A percentile compares a stretch with the other conserved stretches of the same genome.
These are phyloP conservation scores for Sebastes diaconus DNA, from an alignment of 2,797 vertebrate genomes.

Conservation along the genomic window DNA sequence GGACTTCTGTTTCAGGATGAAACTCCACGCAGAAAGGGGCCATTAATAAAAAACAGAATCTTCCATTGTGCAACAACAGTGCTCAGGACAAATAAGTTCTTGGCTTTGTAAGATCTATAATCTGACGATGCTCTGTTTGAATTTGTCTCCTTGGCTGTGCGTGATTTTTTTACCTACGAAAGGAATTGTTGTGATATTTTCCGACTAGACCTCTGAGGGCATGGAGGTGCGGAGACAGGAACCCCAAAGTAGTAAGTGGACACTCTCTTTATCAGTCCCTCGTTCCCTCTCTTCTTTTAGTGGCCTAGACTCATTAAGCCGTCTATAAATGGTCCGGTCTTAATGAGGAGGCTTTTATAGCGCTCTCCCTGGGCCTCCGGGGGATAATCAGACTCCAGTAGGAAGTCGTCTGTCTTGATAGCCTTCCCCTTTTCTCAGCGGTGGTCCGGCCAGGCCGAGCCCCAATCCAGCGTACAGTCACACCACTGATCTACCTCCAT, in stretches of 20 bases:
- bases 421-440: conserved; percentile 88
- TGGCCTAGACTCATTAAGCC: conserved; percentile 83
- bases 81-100: not conserved
- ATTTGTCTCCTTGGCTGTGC: not conserved
- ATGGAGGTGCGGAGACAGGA: conserved; percentile 66
- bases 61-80: not conserved
- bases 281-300: conserved; percentile 74
- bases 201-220: conserved; percentile 38
- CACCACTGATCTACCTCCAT: conserved; percentile 22
- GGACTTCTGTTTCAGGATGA: not conserved
- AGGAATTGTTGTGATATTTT: conserved; percentile 20
- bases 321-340: conserved; percentile 78
- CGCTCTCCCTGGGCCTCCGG: conserved; percentile 72
- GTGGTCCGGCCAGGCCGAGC: conserved; percentile 87
- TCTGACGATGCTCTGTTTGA: not conserved
- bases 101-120: not conserved
- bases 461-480: conserved; percentile 47
- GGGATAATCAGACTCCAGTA: conserved; percentile 87
- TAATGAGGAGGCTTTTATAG: conserved; percentile 84
- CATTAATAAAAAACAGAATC: not conserved
- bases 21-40: not conserved
- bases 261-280: conserved; percentile 68
- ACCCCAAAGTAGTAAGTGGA: conserved; percentile 68
- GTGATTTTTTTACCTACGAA: not conserved
- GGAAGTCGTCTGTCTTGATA: conserved; percentile 97